Conservation (phyloP, 2,888 invertebrate genomes). For the Pimpla rufipes region DNA sequence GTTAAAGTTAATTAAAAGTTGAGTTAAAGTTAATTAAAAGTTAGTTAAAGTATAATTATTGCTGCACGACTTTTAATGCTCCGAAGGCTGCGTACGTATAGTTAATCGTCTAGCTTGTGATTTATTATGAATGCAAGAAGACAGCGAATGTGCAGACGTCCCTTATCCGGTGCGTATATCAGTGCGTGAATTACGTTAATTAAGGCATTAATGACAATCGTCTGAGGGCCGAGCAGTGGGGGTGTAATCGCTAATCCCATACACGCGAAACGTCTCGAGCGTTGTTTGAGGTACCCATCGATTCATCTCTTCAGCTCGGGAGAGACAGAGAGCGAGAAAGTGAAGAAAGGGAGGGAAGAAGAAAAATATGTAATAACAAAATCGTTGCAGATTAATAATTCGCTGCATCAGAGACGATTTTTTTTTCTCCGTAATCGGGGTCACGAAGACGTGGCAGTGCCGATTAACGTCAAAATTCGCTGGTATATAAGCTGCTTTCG, state of each 20-base stretch:
- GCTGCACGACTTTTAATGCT: neutral
- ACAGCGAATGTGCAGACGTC: neutral
- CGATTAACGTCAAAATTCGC: slow-evolving; percentile 72
- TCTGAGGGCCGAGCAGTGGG: neutral
- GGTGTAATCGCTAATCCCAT: slow-evolving; percentile 14
- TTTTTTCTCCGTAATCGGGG: slow-evolving; percentile 52
- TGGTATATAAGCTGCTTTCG: slow-evolving; percentile 75
- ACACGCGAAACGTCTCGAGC: neutral
- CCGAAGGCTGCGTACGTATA: neutral
- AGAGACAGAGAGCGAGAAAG: no score
- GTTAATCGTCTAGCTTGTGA: neutral
- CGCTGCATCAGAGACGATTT: neutral
- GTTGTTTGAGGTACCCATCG: slow-evolving; percentile 19
- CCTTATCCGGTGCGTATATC: neutral
- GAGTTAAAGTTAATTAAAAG: no score
- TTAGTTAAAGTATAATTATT: no score
- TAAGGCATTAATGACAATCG: slow-evolving; percentile 7
- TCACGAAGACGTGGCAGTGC: slow-evolving; percentile 70
- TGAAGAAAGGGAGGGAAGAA: neutral
- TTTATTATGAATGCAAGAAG: neutral
- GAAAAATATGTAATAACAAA: slow-evolving; percentile 1
- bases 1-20: no score
- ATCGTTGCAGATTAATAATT: slow-evolving; percentile 27
- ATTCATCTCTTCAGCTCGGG: neutral
- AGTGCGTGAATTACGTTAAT: neutral